phyloP scores from a whole-genome alignment of 2,888 invertebrate species.

The Pheosia tremula region DNA sequence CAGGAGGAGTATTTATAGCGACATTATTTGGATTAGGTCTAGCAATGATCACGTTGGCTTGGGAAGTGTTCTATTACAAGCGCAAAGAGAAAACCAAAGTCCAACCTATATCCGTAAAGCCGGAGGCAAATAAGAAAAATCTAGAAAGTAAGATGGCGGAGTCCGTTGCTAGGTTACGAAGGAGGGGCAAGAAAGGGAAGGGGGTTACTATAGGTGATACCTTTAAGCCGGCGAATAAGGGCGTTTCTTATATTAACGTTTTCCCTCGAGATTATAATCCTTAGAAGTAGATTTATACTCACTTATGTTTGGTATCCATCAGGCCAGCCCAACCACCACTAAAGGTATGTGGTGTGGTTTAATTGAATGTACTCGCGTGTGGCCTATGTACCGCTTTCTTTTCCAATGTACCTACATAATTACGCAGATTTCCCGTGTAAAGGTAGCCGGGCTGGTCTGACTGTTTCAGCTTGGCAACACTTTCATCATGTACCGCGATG shows the following conservation, averaged over 20 bases:
- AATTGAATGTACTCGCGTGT: too few species aligned
- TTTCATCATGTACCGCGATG: too few species aligned
- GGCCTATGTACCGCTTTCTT: too few species aligned
- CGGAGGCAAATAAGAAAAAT: conserved; percentile 43
- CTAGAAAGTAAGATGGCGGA: conserved; percentile 39
- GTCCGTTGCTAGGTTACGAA: conserved; percentile 37
- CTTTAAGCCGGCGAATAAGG: conserved; percentile 70
- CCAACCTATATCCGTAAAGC: conserved; percentile 41
- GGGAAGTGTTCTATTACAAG: conserved; percentile 92
- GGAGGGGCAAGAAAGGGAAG: conserved; percentile 36
- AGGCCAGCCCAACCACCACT: too few species aligned
- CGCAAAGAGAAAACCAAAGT: conserved; percentile 77
- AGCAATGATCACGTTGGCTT: conserved; percentile 92
- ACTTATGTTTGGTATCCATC: too few species aligned
- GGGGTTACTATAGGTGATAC: conserved; percentile 75
- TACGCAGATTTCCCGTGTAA: too few species aligned
- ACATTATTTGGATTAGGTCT: conserved; percentile 93
- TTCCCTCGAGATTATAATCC: conserved; percentile 70
- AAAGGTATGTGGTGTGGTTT: too few species aligned
- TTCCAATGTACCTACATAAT: too few species aligned
- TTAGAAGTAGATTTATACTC: conserved; percentile 24
- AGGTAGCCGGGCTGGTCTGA: too few species aligned
- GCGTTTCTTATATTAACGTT: conserved; percentile 71
- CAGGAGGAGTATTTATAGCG: conserved; percentile 96
- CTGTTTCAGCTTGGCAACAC: too few species aligned